These are phyloP conservation scores for Clostera curtula DNA, from an alignment of 2,888 invertebrate species.

Conservation along the genomic window DNA sequence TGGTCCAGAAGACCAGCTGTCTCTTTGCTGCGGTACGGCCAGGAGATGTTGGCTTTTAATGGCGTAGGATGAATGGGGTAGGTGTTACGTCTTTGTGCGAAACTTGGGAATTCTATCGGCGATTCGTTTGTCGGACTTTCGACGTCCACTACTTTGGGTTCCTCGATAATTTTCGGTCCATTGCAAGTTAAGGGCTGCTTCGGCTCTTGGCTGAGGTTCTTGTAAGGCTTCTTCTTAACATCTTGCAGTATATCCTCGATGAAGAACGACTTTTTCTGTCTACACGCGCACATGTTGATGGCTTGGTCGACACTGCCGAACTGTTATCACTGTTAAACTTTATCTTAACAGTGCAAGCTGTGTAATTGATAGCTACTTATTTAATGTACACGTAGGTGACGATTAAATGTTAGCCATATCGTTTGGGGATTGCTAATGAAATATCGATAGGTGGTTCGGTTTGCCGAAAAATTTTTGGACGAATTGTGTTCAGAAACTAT, in stretches of 20 bases:
- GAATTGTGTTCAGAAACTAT: too few species aligned
- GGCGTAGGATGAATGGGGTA: slow-evolving; percentile 56
- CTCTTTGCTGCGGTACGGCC: slow-evolving; percentile 48
- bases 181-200: slow-evolving; percentile 37
- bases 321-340: slow-evolving; percentile 46
- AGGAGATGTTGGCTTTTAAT: slow-evolving; percentile 42
- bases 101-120: slow-evolving; percentile 28
- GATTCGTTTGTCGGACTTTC: slow-evolving; percentile 17
- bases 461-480: too few species aligned
- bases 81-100: slow-evolving; percentile 51
- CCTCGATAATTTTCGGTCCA: slow-evolving; percentile 8
- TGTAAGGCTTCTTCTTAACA: slow-evolving; percentile 41
- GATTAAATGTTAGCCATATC: slow-evolving; percentile 28
- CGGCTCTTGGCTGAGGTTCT: slow-evolving; percentile 40
- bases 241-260: slow-evolving; percentile 60
- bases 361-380: slow-evolving; percentile 70
- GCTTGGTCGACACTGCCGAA: slow-evolving; percentile 52
- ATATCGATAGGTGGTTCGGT: too few species aligned
- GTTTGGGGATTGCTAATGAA: too few species aligned
- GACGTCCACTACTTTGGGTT: slow-evolving; percentile 7
- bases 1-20: slow-evolving; percentile 30
- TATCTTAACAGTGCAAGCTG: slow-evolving; percentile 45
- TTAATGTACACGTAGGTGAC: slow-evolving; percentile 53
- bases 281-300: slow-evolving; percentile 63
- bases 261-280: slow-evolving; percentile 56